A percentile compares a stretch with the other conserved stretches of the same genome.
Evolutionary conservation across 1,140 invertebrate species (phyloP).

Genomic region (Drosophila sproati): DNA sequence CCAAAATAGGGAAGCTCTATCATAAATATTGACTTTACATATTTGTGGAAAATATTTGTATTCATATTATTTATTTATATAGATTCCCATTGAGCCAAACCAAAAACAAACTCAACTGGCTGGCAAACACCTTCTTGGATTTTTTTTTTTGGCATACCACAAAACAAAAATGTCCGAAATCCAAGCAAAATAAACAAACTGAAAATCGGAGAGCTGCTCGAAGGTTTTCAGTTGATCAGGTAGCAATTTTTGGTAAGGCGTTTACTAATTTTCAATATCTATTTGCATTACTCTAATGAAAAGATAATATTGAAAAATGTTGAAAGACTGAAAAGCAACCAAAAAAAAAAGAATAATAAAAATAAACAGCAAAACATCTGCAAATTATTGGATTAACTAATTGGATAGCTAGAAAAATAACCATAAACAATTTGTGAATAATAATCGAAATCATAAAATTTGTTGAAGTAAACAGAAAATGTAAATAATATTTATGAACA

Average conservation of each 20-base stretch:
- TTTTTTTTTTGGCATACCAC: not conserved
- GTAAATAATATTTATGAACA: too few relatives aligned
- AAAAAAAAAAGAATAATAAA: slow-evolving; percentile 13
- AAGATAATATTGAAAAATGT: slow-evolving; percentile 28
- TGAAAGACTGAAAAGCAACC: slow-evolving; percentile 11
- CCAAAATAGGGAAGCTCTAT: slow-evolving; percentile 8
- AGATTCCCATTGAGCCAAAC: slow-evolving; percentile 4
- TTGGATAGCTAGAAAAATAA: not conserved
- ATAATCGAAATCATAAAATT: too few relatives aligned
- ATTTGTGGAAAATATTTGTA: slow-evolving; percentile 20
- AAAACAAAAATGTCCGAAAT: slow-evolving; percentile 19
- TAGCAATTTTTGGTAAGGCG: slow-evolving; percentile 9
- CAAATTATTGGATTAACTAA: slow-evolving; percentile 17
- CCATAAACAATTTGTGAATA: too few relatives aligned
- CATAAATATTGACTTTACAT: slow-evolving; percentile 19
- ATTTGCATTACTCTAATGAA: slow-evolving; percentile 27
- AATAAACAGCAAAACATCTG: slow-evolving; percentile 3
- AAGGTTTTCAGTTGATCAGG: slow-evolving; percentile 10
- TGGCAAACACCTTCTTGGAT: slow-evolving; percentile 4
- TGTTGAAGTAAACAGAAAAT: too few relatives aligned
- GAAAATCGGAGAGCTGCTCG: not conserved
- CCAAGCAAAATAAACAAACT: slow-evolving; percentile 9
- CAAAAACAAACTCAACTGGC: slow-evolving; percentile 18
- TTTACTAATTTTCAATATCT: slow-evolving; percentile 9
- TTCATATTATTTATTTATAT: slow-evolving; percentile 24